Percentiles rank a stretch among this genome's conserved stretches.
These are phyloP conservation scores for Mycetomoellerius zeteki DNA, from an alignment of 1,140 invertebrate genomes.

Conservation along the genomic window DNA sequence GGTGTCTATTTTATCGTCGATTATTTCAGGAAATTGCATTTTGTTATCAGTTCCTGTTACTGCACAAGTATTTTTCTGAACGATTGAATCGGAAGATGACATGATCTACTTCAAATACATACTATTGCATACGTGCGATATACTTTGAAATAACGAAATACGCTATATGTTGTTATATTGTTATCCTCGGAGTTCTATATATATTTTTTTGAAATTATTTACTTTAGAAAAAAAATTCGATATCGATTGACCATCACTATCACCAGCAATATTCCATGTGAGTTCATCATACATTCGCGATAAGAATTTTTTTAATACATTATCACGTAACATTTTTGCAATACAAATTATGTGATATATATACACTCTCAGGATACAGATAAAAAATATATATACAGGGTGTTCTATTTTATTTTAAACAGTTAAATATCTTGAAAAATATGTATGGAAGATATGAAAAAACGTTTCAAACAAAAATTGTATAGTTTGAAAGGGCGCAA, in stretches of 20 bases:
- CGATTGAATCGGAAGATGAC: background rate
- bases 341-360: background rate
- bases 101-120: background rate
- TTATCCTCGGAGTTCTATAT: background rate
- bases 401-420: too few relatives aligned
- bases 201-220: background rate
- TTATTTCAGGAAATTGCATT: constrained; percentile 79
- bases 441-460: too few relatives aligned
- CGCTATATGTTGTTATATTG: background rate
- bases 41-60: background rate
- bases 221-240: background rate
- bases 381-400: background rate
- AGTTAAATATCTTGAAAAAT: too few relatives aligned
- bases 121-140: too few relatives aligned
- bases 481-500: too few relatives aligned
- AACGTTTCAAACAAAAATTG: too few relatives aligned
- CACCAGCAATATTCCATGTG: too few relatives aligned
- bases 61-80: background rate
- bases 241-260: background rate
- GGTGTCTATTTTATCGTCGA: constrained; percentile 88
- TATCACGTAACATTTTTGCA: background rate
- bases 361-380: background rate
- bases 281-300: background rate
- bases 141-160: constrained; percentile 6
- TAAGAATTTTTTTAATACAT: background rate